A percentile compares a stretch with the other conserved stretches of the same genome.
Evolutionary conservation across 2,888 invertebrate genomes (phyloP).

Genomic region (Sycophila texana): DNA sequence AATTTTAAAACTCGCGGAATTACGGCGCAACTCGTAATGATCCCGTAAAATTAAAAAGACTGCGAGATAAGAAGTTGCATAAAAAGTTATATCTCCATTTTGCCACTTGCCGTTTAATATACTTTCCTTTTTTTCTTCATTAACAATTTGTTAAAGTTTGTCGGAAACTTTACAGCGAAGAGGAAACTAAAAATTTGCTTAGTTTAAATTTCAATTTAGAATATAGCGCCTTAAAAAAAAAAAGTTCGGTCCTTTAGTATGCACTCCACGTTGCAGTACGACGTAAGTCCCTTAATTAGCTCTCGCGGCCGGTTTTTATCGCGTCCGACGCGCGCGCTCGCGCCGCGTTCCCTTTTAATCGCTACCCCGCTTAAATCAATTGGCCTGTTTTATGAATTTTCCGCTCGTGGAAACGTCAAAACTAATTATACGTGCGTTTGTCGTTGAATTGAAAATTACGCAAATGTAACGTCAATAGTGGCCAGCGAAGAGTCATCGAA

Average conservation of each 20-base stretch:
- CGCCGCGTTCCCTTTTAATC: not conserved
- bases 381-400: slow-evolving; percentile 17
- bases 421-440: not conserved
- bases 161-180: too few relatives aligned
- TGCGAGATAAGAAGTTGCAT: not conserved
- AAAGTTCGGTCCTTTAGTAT: not conserved
- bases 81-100: too few relatives aligned
- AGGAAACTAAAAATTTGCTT: too few relatives aligned
- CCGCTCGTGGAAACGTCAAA: too few relatives aligned
- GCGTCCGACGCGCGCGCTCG: not conserved
- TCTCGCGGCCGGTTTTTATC: not conserved
- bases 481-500: slow-evolving; percentile 3
- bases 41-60: too few relatives aligned
- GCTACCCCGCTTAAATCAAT: not conserved
- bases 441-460: slow-evolving; percentile 62
- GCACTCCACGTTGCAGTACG: not conserved
- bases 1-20: slow-evolving; percentile 1
- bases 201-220: too few relatives aligned
- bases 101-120: too few relatives aligned
- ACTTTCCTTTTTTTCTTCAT: too few relatives aligned
- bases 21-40: too few relatives aligned
- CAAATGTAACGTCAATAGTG: slow-evolving; percentile 57
- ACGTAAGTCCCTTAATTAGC: slow-evolving; percentile 16
- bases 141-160: too few relatives aligned
- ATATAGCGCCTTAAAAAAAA: too few relatives aligned